A percentile compares a stretch with the other conserved stretches of the same genome.
Conservation (phyloP, 1,140 invertebrate genomes). For the Drosophila nebulosa region DNA sequence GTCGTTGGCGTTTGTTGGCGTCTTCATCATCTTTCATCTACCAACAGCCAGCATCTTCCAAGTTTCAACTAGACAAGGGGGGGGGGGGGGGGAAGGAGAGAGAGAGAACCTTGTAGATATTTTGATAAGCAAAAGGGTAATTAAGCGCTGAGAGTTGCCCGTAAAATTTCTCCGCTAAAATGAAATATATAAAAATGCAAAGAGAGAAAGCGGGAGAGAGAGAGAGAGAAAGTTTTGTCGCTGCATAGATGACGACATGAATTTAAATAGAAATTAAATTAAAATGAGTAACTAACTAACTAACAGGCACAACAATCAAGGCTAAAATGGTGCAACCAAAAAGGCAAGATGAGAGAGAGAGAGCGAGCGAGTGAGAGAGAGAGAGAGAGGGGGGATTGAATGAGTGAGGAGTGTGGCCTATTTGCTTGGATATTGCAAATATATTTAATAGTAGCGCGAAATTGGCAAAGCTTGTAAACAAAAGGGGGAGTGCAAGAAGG, state of each 20-base stretch:
- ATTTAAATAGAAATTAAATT: conserved; percentile 79
- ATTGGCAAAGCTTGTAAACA: conserved; percentile 73
- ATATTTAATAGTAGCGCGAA: conserved; percentile 70
- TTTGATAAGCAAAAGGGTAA: conserved; percentile 73
- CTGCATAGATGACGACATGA: conserved; percentile 63
- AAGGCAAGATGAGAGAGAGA: conserved; percentile 26
- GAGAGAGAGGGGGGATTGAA: background rate
- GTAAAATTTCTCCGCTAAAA: conserved; percentile 47
- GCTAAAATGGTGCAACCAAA: conserved; percentile 72
- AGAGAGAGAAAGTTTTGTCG: conserved; percentile 54
- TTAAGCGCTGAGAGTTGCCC: conserved; percentile 65
- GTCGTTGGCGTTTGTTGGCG: background rate
- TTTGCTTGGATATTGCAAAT: conserved; percentile 37
- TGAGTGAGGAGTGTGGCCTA: background rate
- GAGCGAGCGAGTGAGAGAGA: conserved; percentile 1
- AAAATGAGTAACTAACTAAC: conserved; percentile 53
- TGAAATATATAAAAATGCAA: conserved; percentile 19
- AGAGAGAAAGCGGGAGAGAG: background rate
- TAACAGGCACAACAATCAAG: conserved; percentile 32
- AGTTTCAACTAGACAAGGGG: background rate
- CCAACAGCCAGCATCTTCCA: background rate
- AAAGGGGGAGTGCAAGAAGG: background rate
- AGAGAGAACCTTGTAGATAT: conserved; percentile 47
- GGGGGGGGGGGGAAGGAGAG: background rate
- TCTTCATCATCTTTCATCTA: conserved; percentile 3